Evolutionary conservation across 1,140 invertebrate genomes (phyloP), one percentile per base, ranked within the genome.

Genomic region (Drosophila teissieri): DNA sequence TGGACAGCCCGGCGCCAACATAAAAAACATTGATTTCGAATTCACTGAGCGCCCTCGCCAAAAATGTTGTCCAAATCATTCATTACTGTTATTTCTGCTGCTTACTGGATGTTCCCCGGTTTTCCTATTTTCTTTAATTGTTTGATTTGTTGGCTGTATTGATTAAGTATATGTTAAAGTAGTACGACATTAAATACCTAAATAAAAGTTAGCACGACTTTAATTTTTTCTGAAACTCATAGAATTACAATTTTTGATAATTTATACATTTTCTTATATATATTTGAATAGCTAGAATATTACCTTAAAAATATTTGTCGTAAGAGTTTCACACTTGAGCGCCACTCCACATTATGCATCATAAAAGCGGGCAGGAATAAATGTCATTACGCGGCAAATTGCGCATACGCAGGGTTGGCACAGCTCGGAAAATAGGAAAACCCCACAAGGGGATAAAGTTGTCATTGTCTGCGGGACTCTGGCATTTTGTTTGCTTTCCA

Each of bases 1-100:
- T 57, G 85, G 84, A 89, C 84, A 74, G 58, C 36, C 58, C 76
- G 84, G 85, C 84, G 84, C 84, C 84, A 90, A 80, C 74, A 89
- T 90, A 90, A 80, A 89, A 77, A 89, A 89, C 65, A 78, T 78
- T 78, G 65, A 78, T 85, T 89, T 72, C 69, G 45, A 84, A 81
- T 90, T 74, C 77, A 39, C 64, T 67, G 61, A 62, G 65, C 51
- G 57, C 42, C 75, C 55, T 52, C 56, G 49, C 56, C 57, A 48
- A 40, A 70, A 75, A 77, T 49, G 34, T 37, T 54, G 24, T 42
- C 27, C 42, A 22, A 69, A 69, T 69, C 34, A 68, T 70, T 69
- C 42, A 37, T 53, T 56, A 39, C 45, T 69, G 40, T 39, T 34
- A 31, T 31, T 31, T 31, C 31, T 10, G 34, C 19, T 22, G 10